A percentile compares a stretch with the other conserved stretches of the same genome.
Conservation (phyloP, 2,113 vertebrate genomes). For the Laticauda laticaudata region DNA sequence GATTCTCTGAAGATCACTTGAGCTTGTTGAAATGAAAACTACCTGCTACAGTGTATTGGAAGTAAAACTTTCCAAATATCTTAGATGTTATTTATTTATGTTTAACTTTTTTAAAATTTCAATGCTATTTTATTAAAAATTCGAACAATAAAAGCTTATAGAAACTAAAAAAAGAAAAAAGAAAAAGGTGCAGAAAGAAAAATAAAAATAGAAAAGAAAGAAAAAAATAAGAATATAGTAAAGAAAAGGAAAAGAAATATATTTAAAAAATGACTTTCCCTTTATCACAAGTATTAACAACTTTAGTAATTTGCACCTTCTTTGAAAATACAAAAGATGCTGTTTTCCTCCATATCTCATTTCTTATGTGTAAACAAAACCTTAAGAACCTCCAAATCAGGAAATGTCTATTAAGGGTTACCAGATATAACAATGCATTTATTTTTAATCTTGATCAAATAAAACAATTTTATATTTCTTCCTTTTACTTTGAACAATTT, state of each 20-base stretch:
- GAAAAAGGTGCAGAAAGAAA: background rate
- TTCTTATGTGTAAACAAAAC: background rate
- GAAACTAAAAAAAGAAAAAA: background rate
- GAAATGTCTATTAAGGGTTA: background rate
- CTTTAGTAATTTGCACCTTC: background rate
- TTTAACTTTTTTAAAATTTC: background rate
- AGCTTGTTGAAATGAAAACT: background rate
- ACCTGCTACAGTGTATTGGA: background rate
- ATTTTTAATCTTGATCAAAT: background rate
- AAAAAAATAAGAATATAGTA: background rate
- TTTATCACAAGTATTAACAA: background rate
- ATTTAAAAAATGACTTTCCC: background rate
- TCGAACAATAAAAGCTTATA: background rate
- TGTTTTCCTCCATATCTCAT: background rate
- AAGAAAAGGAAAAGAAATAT: background rate
- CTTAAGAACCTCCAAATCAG: background rate
- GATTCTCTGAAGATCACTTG: constrained; percentile 31
- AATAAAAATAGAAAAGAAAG: background rate
- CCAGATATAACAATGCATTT: background rate
- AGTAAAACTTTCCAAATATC: background rate
- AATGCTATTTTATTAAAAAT: background rate
- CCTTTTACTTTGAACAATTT: background rate
- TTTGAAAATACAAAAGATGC: background rate
- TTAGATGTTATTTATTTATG: background rate
- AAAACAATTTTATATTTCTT: background rate